Conservation (phyloP, 2,888 invertebrate genomes). For the Cephus pygmeus region DNA sequence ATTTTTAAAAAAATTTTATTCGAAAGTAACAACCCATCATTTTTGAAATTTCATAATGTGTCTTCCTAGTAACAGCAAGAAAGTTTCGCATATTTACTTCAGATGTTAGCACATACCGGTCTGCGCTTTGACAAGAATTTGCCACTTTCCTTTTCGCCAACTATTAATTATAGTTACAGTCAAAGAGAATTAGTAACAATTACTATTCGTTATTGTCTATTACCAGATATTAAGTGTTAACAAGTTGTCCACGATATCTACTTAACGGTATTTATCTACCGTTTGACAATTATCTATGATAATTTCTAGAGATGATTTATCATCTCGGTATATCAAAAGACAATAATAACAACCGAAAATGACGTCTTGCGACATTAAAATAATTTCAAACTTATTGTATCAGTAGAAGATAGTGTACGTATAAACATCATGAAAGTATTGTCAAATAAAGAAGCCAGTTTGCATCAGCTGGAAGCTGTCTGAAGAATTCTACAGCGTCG, state of each 20-base stretch:
- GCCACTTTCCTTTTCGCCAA: not conserved
- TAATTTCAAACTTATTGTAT: not conserved
- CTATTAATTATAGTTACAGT: not conserved
- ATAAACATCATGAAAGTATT: not conserved
- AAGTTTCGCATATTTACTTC: not conserved
- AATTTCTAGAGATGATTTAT: not conserved
- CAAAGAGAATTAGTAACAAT: not conserved
- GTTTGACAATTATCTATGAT: not conserved
- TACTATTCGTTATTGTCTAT: not conserved
- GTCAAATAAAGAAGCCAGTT: not conserved
- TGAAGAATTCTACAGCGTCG: not conserved
- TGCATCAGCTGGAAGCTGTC: not conserved
- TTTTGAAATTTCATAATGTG: no score
- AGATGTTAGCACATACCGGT: not conserved
- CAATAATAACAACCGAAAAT: not conserved
- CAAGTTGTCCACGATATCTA: not conserved
- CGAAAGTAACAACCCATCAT: no score
- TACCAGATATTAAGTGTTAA: not conserved
- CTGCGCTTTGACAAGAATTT: not conserved
- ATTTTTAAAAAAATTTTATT: no score
- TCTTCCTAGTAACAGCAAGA: not conserved
- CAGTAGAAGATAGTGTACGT: not conserved
- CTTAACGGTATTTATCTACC: not conserved
- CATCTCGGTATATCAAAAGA: not conserved
- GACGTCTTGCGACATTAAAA: not conserved